Conservation (phyloP, 2,797 vertebrate species). For the Malacoraja senta region DNA sequence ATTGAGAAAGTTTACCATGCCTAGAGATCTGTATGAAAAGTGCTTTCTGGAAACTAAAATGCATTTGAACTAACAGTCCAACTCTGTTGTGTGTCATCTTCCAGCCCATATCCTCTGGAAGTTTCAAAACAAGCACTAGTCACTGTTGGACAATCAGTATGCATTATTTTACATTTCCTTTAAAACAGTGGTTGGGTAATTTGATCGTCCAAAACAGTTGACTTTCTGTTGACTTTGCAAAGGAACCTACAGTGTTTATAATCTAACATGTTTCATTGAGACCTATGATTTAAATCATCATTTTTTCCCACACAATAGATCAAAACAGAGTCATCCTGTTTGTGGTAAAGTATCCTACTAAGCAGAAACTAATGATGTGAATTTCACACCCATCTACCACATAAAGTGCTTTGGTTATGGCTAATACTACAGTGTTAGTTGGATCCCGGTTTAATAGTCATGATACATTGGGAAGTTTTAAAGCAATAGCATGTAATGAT, state of each 20-base stretch:
- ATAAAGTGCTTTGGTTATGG: not conserved
- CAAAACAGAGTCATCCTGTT: not conserved
- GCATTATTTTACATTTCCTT: too few relatives aligned
- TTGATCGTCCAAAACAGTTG: not conserved
- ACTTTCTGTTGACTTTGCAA: not conserved
- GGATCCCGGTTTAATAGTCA: not conserved
- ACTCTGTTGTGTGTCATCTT: not conserved
- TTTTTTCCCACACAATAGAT: not conserved
- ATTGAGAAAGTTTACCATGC: not conserved
- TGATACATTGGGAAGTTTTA: not conserved
- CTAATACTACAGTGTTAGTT: not conserved
- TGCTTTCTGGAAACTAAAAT: not conserved
- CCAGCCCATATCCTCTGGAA: not conserved
- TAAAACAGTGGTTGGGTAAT: not conserved
- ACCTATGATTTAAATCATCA: not conserved
- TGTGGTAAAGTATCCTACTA: not conserved
- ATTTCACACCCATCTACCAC: not conserved
- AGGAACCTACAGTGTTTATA: not conserved
- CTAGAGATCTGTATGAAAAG: not conserved
- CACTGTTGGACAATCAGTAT: not conserved
- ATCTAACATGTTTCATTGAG: not conserved
- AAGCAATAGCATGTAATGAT: not conserved
- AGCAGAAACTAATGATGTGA: not conserved
- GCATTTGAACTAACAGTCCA: not conserved
- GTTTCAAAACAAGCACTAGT: not conserved